A percentile compares a stretch with the other conserved stretches of the same genome.
Evolutionary conservation across 2,113 vertebrate species (phyloP).

Genomic region (Clinocottus analis): DNA sequence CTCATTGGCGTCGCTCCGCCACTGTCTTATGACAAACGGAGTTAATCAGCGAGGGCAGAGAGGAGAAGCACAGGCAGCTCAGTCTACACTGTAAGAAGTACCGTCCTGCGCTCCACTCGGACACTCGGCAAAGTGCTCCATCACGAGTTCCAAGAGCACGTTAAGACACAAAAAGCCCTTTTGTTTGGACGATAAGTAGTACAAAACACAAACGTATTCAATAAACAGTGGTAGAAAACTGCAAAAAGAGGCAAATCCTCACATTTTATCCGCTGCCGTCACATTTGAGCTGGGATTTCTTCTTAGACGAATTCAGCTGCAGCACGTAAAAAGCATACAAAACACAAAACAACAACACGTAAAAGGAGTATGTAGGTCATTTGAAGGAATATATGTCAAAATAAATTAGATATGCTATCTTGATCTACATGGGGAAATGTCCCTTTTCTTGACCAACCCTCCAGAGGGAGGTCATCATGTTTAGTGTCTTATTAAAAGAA

Average conservation of each 20-base stretch:
- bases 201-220: neutral
- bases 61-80: constrained; percentile 13
- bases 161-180: neutral
- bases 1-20: constrained; percentile 42
- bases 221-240: neutral
- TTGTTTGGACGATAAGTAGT: neutral
- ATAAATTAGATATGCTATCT: neutral
- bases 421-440: neutral
- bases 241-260: neutral
- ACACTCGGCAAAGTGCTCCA: neutral
- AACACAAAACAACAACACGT: no score
- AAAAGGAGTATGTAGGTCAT: neutral
- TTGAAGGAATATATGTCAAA: neutral
- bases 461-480: neutral
- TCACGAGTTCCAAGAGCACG: neutral
- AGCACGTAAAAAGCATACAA: neutral
- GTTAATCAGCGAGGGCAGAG: constrained; percentile 63
- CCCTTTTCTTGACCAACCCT: neutral
- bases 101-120: neutral
- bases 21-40: constrained; percentile 65
- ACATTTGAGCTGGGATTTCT: neutral
- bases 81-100: constrained; percentile 43
- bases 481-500: neutral
- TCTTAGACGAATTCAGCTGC: neutral
- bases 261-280: neutral